A percentile compares a stretch with the other conserved stretches of the same genome.
Conservation (phyloP, 2,888 invertebrate genomes). For the Hemithea aestivaria region DNA sequence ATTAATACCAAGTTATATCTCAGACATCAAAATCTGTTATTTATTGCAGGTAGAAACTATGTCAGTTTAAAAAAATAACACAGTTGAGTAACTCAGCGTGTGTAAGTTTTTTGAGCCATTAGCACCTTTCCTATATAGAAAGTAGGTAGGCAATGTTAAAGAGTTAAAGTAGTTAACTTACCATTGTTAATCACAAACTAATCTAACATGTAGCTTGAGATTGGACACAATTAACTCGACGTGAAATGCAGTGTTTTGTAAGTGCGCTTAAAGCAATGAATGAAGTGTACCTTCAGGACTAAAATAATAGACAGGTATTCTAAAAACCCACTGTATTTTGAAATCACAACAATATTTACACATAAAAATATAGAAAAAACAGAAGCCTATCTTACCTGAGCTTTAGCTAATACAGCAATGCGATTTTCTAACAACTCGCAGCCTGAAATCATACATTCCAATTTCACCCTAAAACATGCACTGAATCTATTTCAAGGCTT, state of each 20-base stretch:
- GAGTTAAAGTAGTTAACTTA: conserved; percentile 14
- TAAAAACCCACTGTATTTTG: conserved; percentile 40
- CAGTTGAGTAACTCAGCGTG: too few relatives aligned
- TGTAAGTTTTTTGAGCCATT: too few relatives aligned
- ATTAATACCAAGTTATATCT: too few relatives aligned
- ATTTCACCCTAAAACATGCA: conserved; percentile 19
- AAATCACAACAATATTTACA: conserved; percentile 28
- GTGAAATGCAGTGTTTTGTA: too few relatives aligned
- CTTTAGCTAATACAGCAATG: conserved; percentile 67
- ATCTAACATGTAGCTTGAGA: too few relatives aligned
- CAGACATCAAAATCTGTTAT: too few relatives aligned
- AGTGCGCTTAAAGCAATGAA: too few relatives aligned
- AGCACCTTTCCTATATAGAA: too few relatives aligned
- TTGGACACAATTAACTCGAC: too few relatives aligned
- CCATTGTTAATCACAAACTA: conserved; percentile 17
- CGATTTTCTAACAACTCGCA: conserved; percentile 68
- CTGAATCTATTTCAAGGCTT: conserved; percentile 36
- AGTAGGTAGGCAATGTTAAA: too few relatives aligned
- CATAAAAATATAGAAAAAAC: conserved; percentile 45
- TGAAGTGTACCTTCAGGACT: conserved; percentile 1
- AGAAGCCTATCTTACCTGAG: conserved; percentile 63
- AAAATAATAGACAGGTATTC: conserved; percentile 43
- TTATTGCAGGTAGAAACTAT: too few relatives aligned
- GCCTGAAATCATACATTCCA: conserved; percentile 49
- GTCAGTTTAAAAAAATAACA: too few relatives aligned